Conservation (phyloP, 2,113 vertebrate genomes). For the Pygathrix nemaeus region DNA sequence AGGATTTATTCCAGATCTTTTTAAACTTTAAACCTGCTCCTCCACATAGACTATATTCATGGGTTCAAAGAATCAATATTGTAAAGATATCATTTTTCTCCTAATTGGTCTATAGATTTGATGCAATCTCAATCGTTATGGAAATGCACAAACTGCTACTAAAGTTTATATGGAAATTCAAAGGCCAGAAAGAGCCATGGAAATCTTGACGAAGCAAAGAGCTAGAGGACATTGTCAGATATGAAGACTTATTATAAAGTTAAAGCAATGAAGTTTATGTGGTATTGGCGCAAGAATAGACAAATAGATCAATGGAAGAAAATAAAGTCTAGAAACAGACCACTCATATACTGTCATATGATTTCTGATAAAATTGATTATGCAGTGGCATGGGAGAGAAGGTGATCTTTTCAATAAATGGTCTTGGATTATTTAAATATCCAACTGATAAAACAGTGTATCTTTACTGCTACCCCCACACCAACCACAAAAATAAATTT, state of each 20-base stretch:
- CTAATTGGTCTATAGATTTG: background rate
- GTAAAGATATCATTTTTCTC: background rate
- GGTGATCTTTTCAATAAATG: background rate
- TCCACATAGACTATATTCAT: background rate
- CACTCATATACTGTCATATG: background rate
- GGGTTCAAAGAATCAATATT: background rate
- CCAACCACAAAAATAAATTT: background rate
- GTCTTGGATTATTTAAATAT: slow-evolving; percentile 5
- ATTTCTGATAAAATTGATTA: background rate
- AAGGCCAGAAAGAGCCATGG: background rate
- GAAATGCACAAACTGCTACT: background rate
- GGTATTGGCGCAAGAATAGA: background rate
- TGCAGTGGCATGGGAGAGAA: background rate
- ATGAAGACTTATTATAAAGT: background rate
- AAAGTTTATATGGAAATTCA: slow-evolving; percentile 32
- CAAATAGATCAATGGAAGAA: background rate
- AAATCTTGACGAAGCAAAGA: background rate
- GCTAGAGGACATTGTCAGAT: background rate
- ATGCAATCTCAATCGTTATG: background rate
- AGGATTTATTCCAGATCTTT: background rate
- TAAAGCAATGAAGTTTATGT: background rate
- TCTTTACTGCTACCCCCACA: background rate
- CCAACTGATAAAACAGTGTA: slow-evolving; percentile 15
- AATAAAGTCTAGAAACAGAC: background rate
- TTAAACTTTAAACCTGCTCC: background rate